Evolutionary conservation across 1,140 invertebrate species (phyloP).

Genomic region (Hylaeus anthracinus): DNA sequence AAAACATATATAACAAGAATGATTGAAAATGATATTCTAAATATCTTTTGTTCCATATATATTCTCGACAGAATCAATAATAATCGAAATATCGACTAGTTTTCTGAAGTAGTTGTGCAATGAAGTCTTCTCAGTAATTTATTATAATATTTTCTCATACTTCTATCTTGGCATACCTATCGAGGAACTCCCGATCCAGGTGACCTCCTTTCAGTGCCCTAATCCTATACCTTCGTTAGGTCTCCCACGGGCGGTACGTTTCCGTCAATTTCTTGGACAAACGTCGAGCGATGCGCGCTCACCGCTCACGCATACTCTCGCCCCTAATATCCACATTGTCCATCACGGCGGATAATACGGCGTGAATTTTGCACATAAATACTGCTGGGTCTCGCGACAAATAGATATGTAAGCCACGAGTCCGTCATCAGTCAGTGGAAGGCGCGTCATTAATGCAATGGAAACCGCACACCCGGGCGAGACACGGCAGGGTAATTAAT

Average conservation of each 20-base stretch:
- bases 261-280: constrained; percentile 42
- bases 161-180: no score
- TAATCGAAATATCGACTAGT: no score
- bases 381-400: constrained; percentile 54
- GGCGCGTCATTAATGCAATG: constrained; percentile 63
- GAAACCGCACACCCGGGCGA: constrained; percentile 53
- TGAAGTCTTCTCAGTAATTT: no score
- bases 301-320: background rate
- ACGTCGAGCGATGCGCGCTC: background rate
- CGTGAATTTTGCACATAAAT: constrained; percentile 60
- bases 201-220: no score
- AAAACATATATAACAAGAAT: no score
- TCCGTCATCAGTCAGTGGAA: constrained; percentile 55
- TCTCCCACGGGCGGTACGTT: background rate
- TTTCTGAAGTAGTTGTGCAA: no score
- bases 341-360: background rate
- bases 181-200: no score
- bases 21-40: no score
- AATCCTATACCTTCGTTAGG: constrained; percentile 3
- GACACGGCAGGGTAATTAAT: constrained; percentile 66
- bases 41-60: no score
- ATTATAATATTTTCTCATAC: no score
- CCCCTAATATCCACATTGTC: constrained; percentile 43
- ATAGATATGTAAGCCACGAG: constrained; percentile 53
- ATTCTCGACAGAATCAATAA: no score